Base-by-base conservation (phyloP, 1,140 invertebrate species). In the Chironomus tepperi region DNA sequence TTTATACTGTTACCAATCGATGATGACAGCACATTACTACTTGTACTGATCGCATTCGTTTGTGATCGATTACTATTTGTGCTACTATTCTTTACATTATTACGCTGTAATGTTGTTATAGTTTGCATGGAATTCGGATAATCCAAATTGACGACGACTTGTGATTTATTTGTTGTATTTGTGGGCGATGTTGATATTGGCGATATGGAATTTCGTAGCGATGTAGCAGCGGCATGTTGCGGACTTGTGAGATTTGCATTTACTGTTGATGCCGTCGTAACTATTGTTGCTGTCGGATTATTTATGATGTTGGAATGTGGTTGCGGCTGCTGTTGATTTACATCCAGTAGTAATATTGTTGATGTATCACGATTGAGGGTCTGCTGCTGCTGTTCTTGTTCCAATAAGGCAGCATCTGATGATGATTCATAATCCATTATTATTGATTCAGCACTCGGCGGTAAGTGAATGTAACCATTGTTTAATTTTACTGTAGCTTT, bases 401-500 rank as follows among this genome's bases (percentile, higher is more conserved):
- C 65, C 3, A 70, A 18, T 70, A 70, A 16, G 16, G 65, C 65
- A 18, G 65, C 65, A 70, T 70, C 65, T 19, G 65, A 70, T 70
- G 19, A 70, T 21, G 65, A 70, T 70, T 70, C 65, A 70, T 70
- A 70, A 18, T 70, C 65, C 65, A 70, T 70, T 70, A 70, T 70
- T 70, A 21, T 19, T 70, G 65, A 70, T 70, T 70, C 16, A 70
- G 18, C 65, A 18, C 16, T 70, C 19, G 65, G 65, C 19, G 65
- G 19, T 21, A 70, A 70, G 65, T 70, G 65, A 70, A 19, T 70
- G 65, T 70, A 70, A 70, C 65, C 65, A 70, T 70, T 70, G 65
- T 70, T 70, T 16, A 70, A 70, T 70, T 70, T 70, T n/a, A 57
- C 47, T 15, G 47, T n/a, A 18, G 65, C 19, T 21, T 18, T 70